These are phyloP conservation scores for Eulemur albifrons DNA, from an alignment of 2,797 vertebrate species.

Conservation along the genomic window DNA sequence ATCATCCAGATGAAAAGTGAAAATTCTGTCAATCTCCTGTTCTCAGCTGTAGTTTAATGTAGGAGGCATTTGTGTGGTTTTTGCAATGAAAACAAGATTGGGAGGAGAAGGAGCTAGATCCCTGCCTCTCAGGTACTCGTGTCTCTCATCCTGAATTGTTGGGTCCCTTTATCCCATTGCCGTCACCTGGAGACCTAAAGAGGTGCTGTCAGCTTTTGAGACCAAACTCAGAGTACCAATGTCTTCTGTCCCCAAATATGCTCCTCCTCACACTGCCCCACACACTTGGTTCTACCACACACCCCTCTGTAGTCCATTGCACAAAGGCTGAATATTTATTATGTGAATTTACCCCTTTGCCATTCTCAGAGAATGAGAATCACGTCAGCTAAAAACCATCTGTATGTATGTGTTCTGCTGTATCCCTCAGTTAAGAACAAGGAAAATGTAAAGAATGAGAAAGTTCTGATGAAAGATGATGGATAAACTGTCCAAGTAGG, in stretches of 20 bases:
- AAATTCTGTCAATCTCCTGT: conserved; percentile 75
- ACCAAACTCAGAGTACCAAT: background rate
- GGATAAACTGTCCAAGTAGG: background rate
- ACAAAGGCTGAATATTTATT: background rate
- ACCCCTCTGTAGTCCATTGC: background rate
- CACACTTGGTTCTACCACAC: background rate
- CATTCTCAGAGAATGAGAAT: background rate
- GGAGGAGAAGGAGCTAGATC: conserved; percentile 1
- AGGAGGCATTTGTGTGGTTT: conserved; percentile 64
- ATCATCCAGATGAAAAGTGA: conserved; percentile 76
- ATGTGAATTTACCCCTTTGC: background rate
- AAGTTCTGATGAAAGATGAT: background rate
- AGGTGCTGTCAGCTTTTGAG: background rate
- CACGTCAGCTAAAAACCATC: background rate
- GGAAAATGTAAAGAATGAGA: background rate
- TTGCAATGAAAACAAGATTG: conserved; percentile 51
- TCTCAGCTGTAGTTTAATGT: conserved; percentile 75
- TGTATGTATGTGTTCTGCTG: background rate
- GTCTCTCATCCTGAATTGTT: background rate
- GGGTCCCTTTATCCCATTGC: background rate
- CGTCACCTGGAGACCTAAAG: background rate
- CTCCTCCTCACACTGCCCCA: background rate
- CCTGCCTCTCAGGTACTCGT: background rate
- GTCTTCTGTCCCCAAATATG: background rate
- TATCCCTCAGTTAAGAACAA: background rate